Evolutionary conservation across 2,888 invertebrate genomes (phyloP).

Genomic region (Amphiduros pacificus): DNA sequence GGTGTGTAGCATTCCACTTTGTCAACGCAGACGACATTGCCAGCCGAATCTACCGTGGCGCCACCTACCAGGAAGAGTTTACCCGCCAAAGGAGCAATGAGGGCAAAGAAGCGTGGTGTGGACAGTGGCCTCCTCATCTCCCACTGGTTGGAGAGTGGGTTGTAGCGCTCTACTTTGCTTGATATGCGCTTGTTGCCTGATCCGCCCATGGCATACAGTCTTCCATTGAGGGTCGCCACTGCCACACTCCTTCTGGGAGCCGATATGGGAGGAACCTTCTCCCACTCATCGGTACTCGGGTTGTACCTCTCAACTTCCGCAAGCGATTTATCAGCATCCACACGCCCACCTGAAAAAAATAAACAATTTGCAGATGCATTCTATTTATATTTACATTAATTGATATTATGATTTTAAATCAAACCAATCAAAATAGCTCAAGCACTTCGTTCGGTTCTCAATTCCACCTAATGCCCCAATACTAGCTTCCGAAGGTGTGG

Average conservation of each 20-base stretch:
- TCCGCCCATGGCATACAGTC: slow-evolving; percentile 42
- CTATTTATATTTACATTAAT: no score
- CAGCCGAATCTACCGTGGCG: slow-evolving; percentile 36
- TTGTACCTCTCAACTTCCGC: slow-evolving; percentile 42
- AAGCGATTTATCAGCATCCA: slow-evolving; percentile 32
- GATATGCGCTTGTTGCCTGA: slow-evolving; percentile 38
- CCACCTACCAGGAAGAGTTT: slow-evolving; percentile 38
- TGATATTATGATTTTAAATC: no score
- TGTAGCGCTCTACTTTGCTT: slow-evolving; percentile 39
- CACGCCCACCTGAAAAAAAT: slow-evolving; percentile 37
- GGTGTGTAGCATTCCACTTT: slow-evolving; percentile 9
- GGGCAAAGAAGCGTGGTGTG: slow-evolving; percentile 38
- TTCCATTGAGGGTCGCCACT: slow-evolving; percentile 34
- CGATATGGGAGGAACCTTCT: slow-evolving; percentile 35
- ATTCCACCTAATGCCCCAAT: no score
- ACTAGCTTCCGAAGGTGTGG: no score
- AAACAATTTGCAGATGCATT: not conserved
- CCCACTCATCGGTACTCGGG: slow-evolving; percentile 38
- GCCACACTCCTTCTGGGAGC: slow-evolving; percentile 39
- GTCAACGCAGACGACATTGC: slow-evolving; percentile 5
- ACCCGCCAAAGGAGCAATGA: slow-evolving; percentile 30
- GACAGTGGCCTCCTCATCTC: slow-evolving; percentile 33
- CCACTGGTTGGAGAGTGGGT: slow-evolving; percentile 39
- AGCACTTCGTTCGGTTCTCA: no score
- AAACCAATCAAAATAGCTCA: no score